Evolutionary conservation across 2,797 vertebrate genomes (phyloP).

Genomic region (Enteromius viviparus): DNA sequence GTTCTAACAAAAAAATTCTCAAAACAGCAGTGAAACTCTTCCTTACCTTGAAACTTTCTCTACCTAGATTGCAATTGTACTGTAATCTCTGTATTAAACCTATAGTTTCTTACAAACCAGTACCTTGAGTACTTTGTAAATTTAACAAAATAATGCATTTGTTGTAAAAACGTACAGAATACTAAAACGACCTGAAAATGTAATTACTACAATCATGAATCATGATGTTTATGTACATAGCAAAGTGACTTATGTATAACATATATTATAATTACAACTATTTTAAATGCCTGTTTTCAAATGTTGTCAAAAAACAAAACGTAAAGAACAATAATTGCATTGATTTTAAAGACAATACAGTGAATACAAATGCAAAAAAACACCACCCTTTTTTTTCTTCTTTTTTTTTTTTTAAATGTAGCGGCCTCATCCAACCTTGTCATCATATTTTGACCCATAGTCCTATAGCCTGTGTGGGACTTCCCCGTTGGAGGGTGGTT

Average conservation of each 20-base stretch:
- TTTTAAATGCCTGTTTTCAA: not conserved
- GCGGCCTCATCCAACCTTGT: not conserved
- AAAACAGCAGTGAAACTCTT: slow-evolving; percentile 2
- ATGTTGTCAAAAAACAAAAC: not conserved
- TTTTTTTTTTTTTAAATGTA: not conserved
- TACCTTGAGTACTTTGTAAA: not conserved
- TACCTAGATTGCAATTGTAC: not conserved
- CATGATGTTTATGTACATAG: not conserved
- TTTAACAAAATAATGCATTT: not conserved
- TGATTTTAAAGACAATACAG: not conserved
- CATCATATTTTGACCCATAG: slow-evolving; percentile 1
- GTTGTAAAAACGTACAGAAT: not conserved
- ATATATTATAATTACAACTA: not conserved
- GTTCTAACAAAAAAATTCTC: not conserved
- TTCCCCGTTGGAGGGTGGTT: not conserved
- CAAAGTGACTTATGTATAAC: not conserved
- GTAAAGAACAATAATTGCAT: not conserved
- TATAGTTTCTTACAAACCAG: not conserved
- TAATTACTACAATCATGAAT: not conserved
- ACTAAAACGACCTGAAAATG: not conserved
- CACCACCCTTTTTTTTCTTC: not conserved
- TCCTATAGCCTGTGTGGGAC: not conserved
- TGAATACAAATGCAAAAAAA: not conserved
- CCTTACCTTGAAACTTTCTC: not conserved
- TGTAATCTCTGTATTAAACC: not conserved